Base-by-base conservation (phyloP, 2,888 invertebrate genomes). In the Heliconius sara region DNA sequence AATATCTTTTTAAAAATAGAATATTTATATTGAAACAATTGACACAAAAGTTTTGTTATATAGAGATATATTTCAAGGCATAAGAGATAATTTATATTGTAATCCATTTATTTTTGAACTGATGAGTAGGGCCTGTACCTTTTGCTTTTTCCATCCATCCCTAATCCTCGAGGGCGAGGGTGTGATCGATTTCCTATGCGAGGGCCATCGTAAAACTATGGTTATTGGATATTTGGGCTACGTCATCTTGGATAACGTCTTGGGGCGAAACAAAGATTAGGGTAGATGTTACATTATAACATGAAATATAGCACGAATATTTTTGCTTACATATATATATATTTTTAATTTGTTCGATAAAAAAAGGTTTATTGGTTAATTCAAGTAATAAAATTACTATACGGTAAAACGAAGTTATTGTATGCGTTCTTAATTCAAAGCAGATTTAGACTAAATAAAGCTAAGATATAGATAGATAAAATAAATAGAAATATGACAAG, bases 141-240 rank as follows among this genome's bases (percentile, higher is more conserved):
- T 81, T 79, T 73, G 13, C 68, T 66, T 81, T 81, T 80, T 93
- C 91, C 91, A 92, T 91, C 92, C 88, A 89, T 89, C 88, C 89
- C 89, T 94, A 93, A 94, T 93, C 94, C 93, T 91, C 94, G 84
- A 86, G 87, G 86, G 87, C 85, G 86, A 87, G 86, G 84, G 84
- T 75, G 82, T 89, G 90, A 93, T 94, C 93, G 93, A 93, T 94
- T 91, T 92, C 89, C 89, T 88, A 89, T 90, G 87, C 87, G 87
- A 88, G 89, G 89, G 88, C 86, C 89, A 89, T 88, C 88, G 89
- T 90, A 88, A 93, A 94, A 95, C 94, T 95, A 94, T 93, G 91
- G 92, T 91, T 93, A 94, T 94, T 92, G 91, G 93, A 91, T 92
- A 91, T 92, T 93, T 92, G 87, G 87, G 88, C 87, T 57, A 87